Evolutionary conservation across 1,140 invertebrate genomes (phyloP).

Genomic region (Anoplophora glabripennis): DNA sequence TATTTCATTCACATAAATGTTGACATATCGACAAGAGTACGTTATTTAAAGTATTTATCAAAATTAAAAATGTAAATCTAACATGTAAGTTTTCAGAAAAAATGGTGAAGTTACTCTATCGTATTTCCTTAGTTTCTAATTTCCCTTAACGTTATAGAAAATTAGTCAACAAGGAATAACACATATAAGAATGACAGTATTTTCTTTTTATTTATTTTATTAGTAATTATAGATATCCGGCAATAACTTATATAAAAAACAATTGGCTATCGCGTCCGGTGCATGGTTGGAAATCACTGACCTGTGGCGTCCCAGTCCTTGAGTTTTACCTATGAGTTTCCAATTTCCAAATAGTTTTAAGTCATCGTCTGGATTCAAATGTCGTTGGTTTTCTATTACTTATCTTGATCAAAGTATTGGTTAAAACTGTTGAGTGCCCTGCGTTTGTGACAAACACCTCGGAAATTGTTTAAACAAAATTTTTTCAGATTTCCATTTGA

Average conservation of each 20-base stretch:
- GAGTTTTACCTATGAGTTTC: too few species aligned
- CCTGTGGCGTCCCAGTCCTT: too few species aligned
- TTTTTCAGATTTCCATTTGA: constrained; percentile 64
- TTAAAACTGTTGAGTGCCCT: background rate
- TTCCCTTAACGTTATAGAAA: too few species aligned
- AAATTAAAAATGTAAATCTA: background rate
- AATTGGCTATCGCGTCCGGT: too few species aligned
- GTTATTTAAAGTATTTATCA: background rate
- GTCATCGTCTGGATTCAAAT: background rate
- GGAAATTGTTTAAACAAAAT: background rate
- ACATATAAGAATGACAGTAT: too few species aligned
- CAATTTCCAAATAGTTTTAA: too few species aligned
- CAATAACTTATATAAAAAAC: too few species aligned
- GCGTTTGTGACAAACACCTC: background rate
- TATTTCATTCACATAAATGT: background rate
- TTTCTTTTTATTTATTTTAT: too few species aligned
- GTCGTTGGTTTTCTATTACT: background rate
- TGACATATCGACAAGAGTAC: background rate
- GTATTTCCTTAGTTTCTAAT: background rate
- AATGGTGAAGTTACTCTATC: background rate
- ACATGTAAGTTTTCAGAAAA: background rate
- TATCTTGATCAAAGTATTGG: background rate
- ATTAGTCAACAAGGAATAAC: too few species aligned
- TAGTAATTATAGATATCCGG: too few species aligned
- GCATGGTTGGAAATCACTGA: too few species aligned